Base-by-base conservation (phyloP, 2,113 vertebrate genomes). In the Phyllopteryx taeniolatus region DNA sequence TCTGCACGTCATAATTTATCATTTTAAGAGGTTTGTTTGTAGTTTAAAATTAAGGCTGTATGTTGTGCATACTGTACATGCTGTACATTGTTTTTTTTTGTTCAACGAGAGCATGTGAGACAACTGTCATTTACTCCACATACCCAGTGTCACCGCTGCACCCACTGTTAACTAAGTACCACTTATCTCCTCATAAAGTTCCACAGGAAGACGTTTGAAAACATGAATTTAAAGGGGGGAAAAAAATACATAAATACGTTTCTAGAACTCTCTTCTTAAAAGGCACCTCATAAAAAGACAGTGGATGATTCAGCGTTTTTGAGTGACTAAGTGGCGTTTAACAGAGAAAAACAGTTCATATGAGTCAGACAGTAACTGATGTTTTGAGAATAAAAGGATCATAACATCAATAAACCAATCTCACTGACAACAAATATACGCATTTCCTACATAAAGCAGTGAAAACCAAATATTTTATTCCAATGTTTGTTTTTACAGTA, bases 301-400 rank as follows among this genome's bases (percentile, higher is more conserved):
- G 4, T 19, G 27, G 62, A 64, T 60, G 27, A 68, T 5, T 57
- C 8, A 68, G 42, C 53, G 22, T 76, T 60, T 76, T 64, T 3
- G 53, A 68, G 49, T 73, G 54, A 81, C 57, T 77, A 53, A 56
- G 46, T 44, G 9, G 49, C 3, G 70, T 39, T 76, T 54, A 42
- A 39, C 53, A 13, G 51, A 43, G 53, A 73, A 57, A 56, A 54
- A 1, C 1, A 54, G 46, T 27, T 15, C 60, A 33, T 73, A 35
- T 61, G 59, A 61, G 59, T 61, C 59, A 61, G 31, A 17, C 14
- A 61, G 59, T 31, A 27, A 22, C 22, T 59, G 12, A 59, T 22
- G 56, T 31, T 59, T 59, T 31, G 22, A 59, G 22, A 22, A 31
- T 19, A 61, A 61, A 61, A 61, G 33, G 33, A 61, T 61, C 59